Evolutionary conservation across 1,140 invertebrate species (phyloP).

Genomic region (Drusus annulatus): DNA sequence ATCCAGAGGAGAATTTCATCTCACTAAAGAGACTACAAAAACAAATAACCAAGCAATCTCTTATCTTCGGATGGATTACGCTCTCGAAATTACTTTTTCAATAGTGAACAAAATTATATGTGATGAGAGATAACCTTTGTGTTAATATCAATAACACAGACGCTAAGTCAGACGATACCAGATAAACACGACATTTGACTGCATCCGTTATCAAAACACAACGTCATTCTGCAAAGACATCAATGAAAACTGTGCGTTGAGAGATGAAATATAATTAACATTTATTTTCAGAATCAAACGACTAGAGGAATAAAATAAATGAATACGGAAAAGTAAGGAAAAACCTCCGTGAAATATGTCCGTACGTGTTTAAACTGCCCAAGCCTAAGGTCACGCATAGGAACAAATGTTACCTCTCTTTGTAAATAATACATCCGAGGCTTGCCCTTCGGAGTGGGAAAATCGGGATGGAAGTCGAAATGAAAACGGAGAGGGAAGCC

Average conservation of each 20-base stretch:
- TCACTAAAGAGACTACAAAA: background rate
- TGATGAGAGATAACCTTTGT: no score
- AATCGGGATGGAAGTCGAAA: background rate
- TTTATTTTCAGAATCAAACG: background rate
- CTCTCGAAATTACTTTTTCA: background rate
- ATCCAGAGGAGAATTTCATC: conserved; percentile 5
- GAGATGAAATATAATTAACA: background rate
- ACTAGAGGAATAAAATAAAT: conserved; percentile 2
- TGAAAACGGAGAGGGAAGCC: conserved; percentile 5
- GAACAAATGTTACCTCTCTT: conserved; percentile 30
- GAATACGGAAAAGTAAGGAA: conserved; percentile 7
- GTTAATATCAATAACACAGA: no score
- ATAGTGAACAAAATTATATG: background rate
- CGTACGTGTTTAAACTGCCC: conserved; percentile 4
- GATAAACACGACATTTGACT: no score
- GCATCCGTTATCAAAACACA: no score
- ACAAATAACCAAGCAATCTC: background rate
- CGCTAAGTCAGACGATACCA: no score
- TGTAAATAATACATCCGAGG: conserved; percentile 27
- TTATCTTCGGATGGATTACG: background rate
- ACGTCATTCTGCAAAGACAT: no score
- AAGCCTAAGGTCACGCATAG: conserved; percentile 21
- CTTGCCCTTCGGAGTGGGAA: background rate
- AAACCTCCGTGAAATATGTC: conserved; percentile 8
- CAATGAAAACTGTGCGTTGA: no score